Conservation (phyloP, 2,113 vertebrate species). For the Catharus fuscescens region DNA sequence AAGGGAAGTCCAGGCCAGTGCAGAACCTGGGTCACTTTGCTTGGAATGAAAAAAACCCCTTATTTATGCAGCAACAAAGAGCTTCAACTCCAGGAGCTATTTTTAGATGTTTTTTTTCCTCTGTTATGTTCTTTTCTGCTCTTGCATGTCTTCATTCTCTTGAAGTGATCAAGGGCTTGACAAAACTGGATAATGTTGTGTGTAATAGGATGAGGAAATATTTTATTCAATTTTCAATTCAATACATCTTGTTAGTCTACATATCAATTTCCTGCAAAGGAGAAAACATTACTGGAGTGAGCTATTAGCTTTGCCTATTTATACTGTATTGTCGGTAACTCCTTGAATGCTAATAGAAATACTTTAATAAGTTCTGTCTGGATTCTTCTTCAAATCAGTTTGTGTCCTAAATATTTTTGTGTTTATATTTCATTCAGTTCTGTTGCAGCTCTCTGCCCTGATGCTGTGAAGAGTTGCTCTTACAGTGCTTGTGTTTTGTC, state of each 20-base stretch:
- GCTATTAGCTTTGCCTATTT: not conserved
- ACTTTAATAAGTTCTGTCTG: not conserved
- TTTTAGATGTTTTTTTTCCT: not conserved
- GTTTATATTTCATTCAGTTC: not conserved
- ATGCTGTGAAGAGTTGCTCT: not conserved
- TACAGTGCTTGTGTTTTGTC: not conserved
- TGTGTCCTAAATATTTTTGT: not conserved
- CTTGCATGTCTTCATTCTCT: not conserved
- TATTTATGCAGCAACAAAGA: not conserved
- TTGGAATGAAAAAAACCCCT: not conserved
- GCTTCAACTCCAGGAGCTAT: not conserved
- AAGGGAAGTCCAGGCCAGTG: not conserved
- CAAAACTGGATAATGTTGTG: not conserved
- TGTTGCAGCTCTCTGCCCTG: not conserved
- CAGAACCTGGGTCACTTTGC: too few relatives aligned
- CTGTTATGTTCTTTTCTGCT: not conserved
- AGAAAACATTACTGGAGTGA: not conserved
- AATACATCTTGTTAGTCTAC: not conserved
- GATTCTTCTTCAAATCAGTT: not conserved
- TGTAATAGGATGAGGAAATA: not conserved
- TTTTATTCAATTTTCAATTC: conserved; percentile 1
- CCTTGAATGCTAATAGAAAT: not conserved
- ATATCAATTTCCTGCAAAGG: not conserved
- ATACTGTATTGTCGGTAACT: not conserved
- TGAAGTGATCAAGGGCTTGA: not conserved